Evolutionary conservation across 2,113 vertebrate species (phyloP).

Genomic region (Trachemys scripta): DNA sequence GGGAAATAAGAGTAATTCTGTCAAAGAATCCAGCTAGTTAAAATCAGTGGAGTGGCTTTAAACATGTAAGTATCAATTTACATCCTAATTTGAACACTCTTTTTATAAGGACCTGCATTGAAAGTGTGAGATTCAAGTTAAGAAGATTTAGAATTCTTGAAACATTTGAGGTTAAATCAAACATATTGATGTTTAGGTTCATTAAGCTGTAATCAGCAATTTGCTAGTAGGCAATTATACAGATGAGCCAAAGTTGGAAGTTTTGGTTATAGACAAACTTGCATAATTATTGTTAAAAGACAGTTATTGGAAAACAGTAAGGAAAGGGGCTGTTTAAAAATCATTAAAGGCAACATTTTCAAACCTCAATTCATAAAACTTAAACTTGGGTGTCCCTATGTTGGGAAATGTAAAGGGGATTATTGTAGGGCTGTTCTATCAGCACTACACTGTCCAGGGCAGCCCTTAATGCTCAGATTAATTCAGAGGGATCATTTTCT

Average conservation of each 20-base stretch:
- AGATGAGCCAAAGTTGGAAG: not conserved
- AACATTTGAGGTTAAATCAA: rapidly evolving
- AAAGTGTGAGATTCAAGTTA: not conserved
- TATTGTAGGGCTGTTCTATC: not conserved
- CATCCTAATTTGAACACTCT: not conserved
- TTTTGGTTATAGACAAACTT: not conserved
- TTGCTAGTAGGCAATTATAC: not conserved
- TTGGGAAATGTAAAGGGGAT: not conserved
- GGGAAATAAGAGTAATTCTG: not conserved
- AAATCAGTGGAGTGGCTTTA: not conserved
- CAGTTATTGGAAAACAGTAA: not conserved
- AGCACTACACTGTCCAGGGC: not conserved
- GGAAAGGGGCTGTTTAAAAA: not conserved
- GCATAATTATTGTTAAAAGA: not conserved
- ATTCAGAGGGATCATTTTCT: not conserved
- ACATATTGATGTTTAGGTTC: not conserved
- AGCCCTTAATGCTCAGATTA: no score
- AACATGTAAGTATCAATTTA: not conserved
- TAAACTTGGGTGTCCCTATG: not conserved
- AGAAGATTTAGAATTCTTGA: not conserved
- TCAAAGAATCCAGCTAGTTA: not conserved
- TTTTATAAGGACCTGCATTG: not conserved
- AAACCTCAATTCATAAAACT: not conserved
- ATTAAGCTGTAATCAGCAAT: not conserved
- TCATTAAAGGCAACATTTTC: not conserved